Percentiles rank a stretch among this genome's conserved stretches.
Evolutionary conservation across 2,113 vertebrate species (phyloP).

Genomic region (Chionodraco myersi): DNA sequence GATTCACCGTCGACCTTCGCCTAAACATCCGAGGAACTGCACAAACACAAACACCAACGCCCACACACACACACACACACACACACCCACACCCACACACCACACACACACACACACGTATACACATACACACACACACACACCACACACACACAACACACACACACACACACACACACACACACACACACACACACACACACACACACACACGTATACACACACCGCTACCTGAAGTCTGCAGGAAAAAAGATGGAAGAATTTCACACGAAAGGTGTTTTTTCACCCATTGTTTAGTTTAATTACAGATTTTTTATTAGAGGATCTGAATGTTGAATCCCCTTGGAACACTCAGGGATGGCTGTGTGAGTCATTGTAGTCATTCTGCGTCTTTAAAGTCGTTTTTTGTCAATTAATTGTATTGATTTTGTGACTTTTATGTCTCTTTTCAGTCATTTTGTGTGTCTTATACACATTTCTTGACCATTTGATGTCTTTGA

Average conservation of each 20-base stretch:
- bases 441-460: no score
- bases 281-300: slow-evolving; percentile 45
- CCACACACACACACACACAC: slow-evolving; percentile 4
- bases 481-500: no score
- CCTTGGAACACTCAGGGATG: no score
- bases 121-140: background rate
- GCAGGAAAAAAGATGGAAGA: slow-evolving; percentile 31
- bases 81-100: background rate
- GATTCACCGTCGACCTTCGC: slow-evolving; percentile 57
- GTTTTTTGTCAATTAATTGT: no score
- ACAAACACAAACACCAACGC: background rate
- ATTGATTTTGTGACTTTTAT: no score
- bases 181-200: background rate
- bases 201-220: background rate
- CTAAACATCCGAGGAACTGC: slow-evolving; percentile 37
- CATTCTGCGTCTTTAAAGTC: no score
- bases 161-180: background rate
- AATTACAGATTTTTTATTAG: slow-evolving; percentile 26
- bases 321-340: background rate
- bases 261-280: slow-evolving; percentile 57
- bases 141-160: background rate
- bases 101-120: background rate
- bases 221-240: slow-evolving; percentile 33
- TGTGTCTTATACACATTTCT: no score
- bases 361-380: no score